Evolutionary conservation across 2,797 vertebrate genomes (phyloP).

Genomic region (Acanthopagrus latus): DNA sequence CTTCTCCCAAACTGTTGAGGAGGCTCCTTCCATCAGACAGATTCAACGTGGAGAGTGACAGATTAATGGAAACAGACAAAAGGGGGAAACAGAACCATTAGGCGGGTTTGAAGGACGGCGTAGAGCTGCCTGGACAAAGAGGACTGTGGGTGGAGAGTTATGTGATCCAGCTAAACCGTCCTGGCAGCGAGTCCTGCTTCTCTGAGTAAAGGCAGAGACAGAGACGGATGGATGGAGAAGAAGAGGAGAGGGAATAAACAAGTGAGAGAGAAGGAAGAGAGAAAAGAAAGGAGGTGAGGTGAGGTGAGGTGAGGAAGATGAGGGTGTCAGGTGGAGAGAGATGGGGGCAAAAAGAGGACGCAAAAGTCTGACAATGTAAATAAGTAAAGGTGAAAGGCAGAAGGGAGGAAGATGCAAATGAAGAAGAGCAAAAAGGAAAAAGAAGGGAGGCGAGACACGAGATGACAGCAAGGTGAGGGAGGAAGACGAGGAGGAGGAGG

Average conservation of each 20-base stretch:
- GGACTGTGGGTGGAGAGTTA: conserved; percentile 50
- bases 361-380: conserved; percentile 32
- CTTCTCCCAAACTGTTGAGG: conserved; percentile 13
- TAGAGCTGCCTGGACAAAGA: not conserved
- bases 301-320: no score
- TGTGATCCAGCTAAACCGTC: conserved; percentile 56
- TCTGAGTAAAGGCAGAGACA: conserved; percentile 36
- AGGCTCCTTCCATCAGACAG: not conserved
- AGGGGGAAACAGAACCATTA: conserved; percentile 41
- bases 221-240: conserved; percentile 35
- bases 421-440: conserved; percentile 13
- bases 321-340: conserved; percentile 15
- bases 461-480: conserved; percentile 44
- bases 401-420: conserved; percentile 56
- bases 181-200: conserved; percentile 47
- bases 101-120: conserved; percentile 2
- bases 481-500: no score
- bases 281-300: not conserved
- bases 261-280: not conserved
- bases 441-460: conserved; percentile 11
- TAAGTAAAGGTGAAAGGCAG: conserved; percentile 56
- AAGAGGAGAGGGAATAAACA: conserved; percentile 24
- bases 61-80: conserved; percentile 28
- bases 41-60: conserved; percentile 22
- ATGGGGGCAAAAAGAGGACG: not conserved